These are phyloP conservation scores for Zaprionus tsacasi DNA, from an alignment of 1,140 invertebrate species.

Conservation along the genomic window DNA sequence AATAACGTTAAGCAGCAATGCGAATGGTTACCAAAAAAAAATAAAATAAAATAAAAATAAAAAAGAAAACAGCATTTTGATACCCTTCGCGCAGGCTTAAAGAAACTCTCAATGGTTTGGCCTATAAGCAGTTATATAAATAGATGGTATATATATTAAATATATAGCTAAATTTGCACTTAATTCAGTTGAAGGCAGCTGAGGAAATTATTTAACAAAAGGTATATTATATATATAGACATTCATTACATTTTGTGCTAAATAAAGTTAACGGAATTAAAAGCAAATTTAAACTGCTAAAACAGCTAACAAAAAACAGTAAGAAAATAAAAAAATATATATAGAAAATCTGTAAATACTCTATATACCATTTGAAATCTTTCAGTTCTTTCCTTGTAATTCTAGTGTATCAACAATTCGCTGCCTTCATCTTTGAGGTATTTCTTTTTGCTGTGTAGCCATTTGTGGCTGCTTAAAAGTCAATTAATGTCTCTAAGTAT, in stretches of 20 bases:
- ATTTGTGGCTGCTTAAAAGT: conserved; percentile 65
- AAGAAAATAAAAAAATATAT: too few species aligned
- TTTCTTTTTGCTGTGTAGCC: conserved; percentile 24
- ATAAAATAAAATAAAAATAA: neutral
- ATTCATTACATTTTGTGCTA: neutral
- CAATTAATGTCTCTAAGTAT: conserved; percentile 60
- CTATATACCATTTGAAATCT: neutral
- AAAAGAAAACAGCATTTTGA: neutral
- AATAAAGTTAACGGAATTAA: neutral
- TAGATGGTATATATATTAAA: neutral
- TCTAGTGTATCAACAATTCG: conserved; percentile 17
- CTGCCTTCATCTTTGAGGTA: neutral
- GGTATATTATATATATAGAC: neutral
- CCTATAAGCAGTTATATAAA: neutral
- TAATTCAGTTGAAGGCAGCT: too few species aligned
- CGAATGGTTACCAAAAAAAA: conserved; percentile 19
- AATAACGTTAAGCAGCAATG: conserved; percentile 14
- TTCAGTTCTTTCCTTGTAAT: neutral
- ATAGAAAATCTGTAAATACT: neutral
- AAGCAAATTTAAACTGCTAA: neutral
- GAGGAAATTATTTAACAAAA: neutral
- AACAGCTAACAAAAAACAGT: neutral
- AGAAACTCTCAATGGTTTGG: conserved; percentile 3
- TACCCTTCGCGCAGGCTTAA: conserved; percentile 27
- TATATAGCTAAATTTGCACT: neutral